Percentiles rank a stretch among this genome's conserved stretches.
Conservation (phyloP, 2,113 vertebrate genomes). For the Rhinoderma darwinii region DNA sequence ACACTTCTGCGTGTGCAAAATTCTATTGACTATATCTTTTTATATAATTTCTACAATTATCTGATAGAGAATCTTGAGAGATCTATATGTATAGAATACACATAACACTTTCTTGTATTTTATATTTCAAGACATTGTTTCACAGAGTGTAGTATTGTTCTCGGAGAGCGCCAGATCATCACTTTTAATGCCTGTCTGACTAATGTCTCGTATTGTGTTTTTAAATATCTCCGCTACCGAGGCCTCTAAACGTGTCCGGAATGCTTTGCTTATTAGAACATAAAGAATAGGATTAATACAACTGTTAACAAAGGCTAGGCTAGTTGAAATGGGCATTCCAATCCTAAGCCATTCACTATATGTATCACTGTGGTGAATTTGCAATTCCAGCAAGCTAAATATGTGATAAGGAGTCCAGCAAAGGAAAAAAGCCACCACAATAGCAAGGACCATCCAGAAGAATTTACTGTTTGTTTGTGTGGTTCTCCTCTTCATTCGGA, state of each 20-base stretch:
- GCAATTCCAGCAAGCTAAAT: constrained; percentile 89
- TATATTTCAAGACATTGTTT: constrained; percentile 68
- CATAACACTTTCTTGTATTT: not conserved
- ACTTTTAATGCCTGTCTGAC: constrained; percentile 81
- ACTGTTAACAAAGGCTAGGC: constrained; percentile 93
- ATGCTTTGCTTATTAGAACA: constrained; percentile 85
- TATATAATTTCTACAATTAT: not conserved
- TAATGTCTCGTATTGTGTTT: constrained; percentile 84
- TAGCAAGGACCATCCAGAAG: constrained; percentile 83
- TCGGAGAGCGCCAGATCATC: constrained; percentile 75
- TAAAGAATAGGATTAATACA: constrained; percentile 95
- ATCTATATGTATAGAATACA: not conserved
- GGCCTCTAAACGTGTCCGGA: constrained; percentile 77
- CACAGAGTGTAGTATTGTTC: constrained; percentile 63
- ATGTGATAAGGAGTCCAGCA: constrained; percentile 94
- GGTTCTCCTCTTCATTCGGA: constrained; percentile 76
- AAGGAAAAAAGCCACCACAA: constrained; percentile 88
- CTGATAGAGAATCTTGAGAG: not conserved
- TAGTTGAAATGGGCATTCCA: constrained; percentile 87
- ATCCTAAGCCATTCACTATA: constrained; percentile 75
- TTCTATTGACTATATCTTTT: too few relatives aligned
- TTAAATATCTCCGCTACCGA: constrained; percentile 86
- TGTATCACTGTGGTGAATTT: constrained; percentile 72
- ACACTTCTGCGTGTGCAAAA: not conserved
- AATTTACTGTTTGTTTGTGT: constrained; percentile 78